A percentile compares a stretch with the other conserved stretches of the same genome.
Evolutionary conservation across 2,113 vertebrate species (phyloP).

Genomic region (Mormyrus lacerda): DNA sequence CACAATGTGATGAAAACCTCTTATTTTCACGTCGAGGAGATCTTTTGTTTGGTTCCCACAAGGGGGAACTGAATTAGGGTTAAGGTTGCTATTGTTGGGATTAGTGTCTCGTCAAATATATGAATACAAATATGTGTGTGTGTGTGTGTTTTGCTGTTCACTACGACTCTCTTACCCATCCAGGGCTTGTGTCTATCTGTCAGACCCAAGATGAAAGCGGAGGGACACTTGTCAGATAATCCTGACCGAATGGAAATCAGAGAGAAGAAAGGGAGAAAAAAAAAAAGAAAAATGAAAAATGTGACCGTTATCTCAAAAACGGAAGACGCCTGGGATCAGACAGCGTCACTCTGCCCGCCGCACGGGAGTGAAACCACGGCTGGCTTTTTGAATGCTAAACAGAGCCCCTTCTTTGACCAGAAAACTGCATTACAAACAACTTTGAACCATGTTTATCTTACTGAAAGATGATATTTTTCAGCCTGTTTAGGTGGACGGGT

Average conservation of each 20-base stretch:
- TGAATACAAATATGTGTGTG: not conserved
- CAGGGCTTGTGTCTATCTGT: not conserved
- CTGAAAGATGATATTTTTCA: not conserved
- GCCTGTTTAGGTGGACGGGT: not conserved
- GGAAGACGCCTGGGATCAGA: not conserved
- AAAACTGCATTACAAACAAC: not conserved
- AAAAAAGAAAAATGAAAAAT: not conserved
- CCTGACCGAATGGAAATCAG: not conserved
- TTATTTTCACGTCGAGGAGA: too few species aligned
- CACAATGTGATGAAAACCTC: too few species aligned
- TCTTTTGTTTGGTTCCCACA: too few species aligned
- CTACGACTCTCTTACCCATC: not conserved
- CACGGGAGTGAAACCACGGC: not conserved
- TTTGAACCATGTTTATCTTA: not conserved
- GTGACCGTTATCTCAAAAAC: not conserved
- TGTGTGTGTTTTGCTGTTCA: not conserved
- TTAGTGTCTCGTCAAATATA: too few species aligned
- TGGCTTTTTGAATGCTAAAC: not conserved
- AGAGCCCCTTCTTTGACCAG: not conserved
- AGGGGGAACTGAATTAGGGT: too few species aligned
- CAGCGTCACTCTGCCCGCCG: not conserved
- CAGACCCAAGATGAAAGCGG: not conserved
- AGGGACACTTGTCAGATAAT: conserved; percentile 1
- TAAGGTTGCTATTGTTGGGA: too few species aligned
- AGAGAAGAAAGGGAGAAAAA: not conserved